phyloP scores from a whole-genome alignment of 2,797 vertebrate genomes.

The Yasuhikotakia modesta region DNA sequence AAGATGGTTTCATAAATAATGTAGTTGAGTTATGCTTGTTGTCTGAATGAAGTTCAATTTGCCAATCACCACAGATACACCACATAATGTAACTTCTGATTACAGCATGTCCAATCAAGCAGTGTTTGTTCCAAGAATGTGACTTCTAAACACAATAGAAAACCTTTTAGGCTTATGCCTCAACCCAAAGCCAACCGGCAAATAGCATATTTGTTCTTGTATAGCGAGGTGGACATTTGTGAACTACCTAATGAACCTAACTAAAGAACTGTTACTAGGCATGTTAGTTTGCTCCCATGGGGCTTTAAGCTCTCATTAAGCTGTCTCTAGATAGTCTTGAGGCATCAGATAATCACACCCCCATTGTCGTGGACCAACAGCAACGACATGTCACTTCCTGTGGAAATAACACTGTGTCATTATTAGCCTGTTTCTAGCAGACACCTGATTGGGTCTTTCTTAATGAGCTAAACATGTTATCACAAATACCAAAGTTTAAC shows the following conservation, averaged over 20 bases:
- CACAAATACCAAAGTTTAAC: conserved; percentile 26
- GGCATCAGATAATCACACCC: conserved; percentile 41
- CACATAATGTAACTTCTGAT: conserved; percentile 2
- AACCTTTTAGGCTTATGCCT: conserved; percentile 27
- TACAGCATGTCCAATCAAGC: conserved; percentile 22
- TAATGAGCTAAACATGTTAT: conserved; percentile 53
- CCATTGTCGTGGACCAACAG: conserved; percentile 46
- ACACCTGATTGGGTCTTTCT: conserved; percentile 42
- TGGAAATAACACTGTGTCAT: conserved; percentile 27
- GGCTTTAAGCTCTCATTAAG: conserved; percentile 60
- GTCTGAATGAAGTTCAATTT: conserved; percentile 4
- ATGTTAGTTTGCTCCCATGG: conserved; percentile 50
- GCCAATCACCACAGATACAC: conserved; percentile 12
- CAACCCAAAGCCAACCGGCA: background rate
- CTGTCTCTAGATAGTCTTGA: conserved; percentile 64
- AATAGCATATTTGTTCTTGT: background rate
- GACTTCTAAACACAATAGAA: conserved; percentile 32
- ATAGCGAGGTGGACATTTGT: background rate
- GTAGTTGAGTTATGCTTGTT: too few relatives aligned
- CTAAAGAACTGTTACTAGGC: conserved; percentile 66
- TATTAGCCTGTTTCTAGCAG: conserved; percentile 31
- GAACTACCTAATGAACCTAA: conserved; percentile 22
- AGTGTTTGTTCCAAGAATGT: background rate
- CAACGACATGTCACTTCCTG: conserved; percentile 35
- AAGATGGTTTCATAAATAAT: conserved; percentile 8